Conservation (phyloP, 2,888 invertebrate genomes). For the Lampropteryx suffumata region DNA sequence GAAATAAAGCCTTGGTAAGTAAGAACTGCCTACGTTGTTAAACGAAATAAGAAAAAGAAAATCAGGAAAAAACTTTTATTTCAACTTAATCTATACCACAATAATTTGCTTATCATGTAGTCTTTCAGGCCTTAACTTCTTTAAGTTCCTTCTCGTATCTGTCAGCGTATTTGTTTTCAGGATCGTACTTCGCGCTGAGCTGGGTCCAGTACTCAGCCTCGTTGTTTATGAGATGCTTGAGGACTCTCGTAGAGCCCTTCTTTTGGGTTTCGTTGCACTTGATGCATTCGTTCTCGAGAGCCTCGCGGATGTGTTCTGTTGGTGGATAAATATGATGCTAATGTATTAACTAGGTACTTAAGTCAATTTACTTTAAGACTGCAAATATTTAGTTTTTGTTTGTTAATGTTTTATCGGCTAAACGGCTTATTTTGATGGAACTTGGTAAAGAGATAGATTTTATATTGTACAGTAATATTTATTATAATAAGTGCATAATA, state of each 20-base stretch:
- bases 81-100: conserved; percentile 3
- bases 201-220: conserved; percentile 51
- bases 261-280: conserved; percentile 44
- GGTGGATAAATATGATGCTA: neutral
- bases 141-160: conserved; percentile 51
- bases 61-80: conserved; percentile 4
- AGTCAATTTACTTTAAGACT: no score
- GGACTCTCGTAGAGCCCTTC: conserved; percentile 46
- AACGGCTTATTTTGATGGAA: no score
- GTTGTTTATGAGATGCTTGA: conserved; percentile 55
- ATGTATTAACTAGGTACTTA: no score
- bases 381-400: no score
- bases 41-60: no score
- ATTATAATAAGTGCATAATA: no score
- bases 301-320: conserved; percentile 34
- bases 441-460: no score
- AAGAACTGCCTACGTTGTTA: no score
- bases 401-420: no score
- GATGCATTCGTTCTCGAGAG: conserved; percentile 48
- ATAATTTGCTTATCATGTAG: neutral
- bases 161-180: conserved; percentile 43
- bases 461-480: no score
- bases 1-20: no score
- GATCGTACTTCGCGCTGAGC: conserved; percentile 60
- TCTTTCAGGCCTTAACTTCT: conserved; percentile 40